Evolutionary conservation across 2,888 invertebrate species (phyloP), one percentile per base, ranked within the genome.

Genomic region (Dryocosmus kuriphilus): DNA sequence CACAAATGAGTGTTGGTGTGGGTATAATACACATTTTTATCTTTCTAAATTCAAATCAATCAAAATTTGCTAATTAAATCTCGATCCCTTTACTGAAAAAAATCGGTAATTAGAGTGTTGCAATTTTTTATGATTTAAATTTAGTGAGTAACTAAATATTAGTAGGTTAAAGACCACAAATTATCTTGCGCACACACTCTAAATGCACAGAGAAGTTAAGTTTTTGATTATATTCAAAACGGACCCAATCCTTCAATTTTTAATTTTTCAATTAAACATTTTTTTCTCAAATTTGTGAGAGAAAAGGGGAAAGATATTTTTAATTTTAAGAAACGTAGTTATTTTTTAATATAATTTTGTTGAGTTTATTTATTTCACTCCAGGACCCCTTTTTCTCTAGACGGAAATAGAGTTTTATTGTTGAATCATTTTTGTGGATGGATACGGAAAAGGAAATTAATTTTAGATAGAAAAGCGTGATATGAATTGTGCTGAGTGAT

Each of bases 1-100:
- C 77, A 75, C 78, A 61, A 77, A 60, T 80, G 77, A 77, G 79
- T 75, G 78, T 78, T 60, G 71, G 74, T 80, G 78, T 78, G 80
- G 78, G 79, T 80, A 80, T 81, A 81, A 80, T 80, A 62, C 80
- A 75, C 46, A 46, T 46, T 67, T 67, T 24, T 27, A 19, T 38
- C 67, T 67, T 27, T 67, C 41, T 74, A 24, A 55, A 74, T 38
- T 74, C 14, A 74, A 60, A 74, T 38, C 38, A 30, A 38, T 32
- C 7, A 51, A 51, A 71, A n/a, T 30, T 51, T 62, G 32, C 27
- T 32, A 11, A 63, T 63, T 5, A 9, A 19, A 19, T 30, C 4
- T n/a, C 22, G 27, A 8, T 3, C n/a, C 38, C 22, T 63, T 63
- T 4, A 63, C 35, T 38, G 32, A 62, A 62, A 62, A 62, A 62